Conservation (phyloP, 2,113 vertebrate genomes). For the Phycodurus eques region DNA sequence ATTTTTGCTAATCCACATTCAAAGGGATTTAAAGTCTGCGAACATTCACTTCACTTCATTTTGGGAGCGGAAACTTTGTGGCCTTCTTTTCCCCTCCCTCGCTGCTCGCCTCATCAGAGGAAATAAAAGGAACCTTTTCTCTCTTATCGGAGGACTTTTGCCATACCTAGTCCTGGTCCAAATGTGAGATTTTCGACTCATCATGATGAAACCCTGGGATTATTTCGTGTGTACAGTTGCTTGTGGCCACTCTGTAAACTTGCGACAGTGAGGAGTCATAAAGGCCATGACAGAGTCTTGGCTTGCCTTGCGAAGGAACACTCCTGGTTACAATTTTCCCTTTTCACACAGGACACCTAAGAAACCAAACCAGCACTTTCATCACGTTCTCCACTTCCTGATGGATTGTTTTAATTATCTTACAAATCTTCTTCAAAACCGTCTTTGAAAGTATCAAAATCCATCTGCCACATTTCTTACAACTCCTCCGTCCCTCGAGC, state of each 20-base stretch:
- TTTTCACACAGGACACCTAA: slow-evolving; percentile 43
- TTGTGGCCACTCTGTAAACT: slow-evolving; percentile 21
- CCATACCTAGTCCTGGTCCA: neutral
- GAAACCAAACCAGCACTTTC: slow-evolving; percentile 30
- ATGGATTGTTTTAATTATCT: slow-evolving; percentile 52
- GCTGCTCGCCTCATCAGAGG: slow-evolving; percentile 22
- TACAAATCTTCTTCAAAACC: slow-evolving; percentile 24
- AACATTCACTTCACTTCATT: slow-evolving; percentile 60
- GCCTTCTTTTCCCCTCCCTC: slow-evolving; percentile 36
- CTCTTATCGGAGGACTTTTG: slow-evolving; percentile 7
- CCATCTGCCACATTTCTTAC: slow-evolving; percentile 34
- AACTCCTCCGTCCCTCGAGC: slow-evolving; percentile 26
- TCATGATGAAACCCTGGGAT: slow-evolving; percentile 18
- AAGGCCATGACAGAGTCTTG: slow-evolving; percentile 38
- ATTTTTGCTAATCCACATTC: slow-evolving; percentile 61
- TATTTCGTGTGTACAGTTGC: neutral
- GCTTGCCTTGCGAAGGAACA: slow-evolving; percentile 28
- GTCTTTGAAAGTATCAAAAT: slow-evolving; percentile 44
- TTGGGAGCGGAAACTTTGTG: slow-evolving; percentile 48
- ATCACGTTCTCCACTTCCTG: slow-evolving; percentile 58
- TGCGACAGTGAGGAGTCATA: slow-evolving; percentile 32
- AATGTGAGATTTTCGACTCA: slow-evolving; percentile 10
- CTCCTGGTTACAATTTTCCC: slow-evolving; percentile 55
- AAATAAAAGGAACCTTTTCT: slow-evolving; percentile 1
- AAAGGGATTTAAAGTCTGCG: slow-evolving; percentile 43